These are phyloP conservation scores for Ataeniobius toweri DNA, from an alignment of 2,797 vertebrate species.

Conservation along the genomic window DNA sequence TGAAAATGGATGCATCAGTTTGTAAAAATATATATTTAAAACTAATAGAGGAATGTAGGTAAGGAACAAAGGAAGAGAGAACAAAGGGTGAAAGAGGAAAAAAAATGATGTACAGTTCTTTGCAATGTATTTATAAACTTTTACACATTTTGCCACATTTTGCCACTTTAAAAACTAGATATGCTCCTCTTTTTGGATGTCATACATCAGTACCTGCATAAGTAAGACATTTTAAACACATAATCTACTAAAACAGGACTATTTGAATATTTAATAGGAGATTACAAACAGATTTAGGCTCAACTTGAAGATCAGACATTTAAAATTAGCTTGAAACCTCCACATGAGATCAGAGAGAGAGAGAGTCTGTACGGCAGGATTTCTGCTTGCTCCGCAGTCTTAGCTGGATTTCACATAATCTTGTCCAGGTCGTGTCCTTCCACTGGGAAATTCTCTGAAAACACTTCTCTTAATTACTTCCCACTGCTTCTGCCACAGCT, in stretches of 20 bases:
- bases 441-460: constrained; percentile 75
- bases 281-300: constrained; percentile 29
- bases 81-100: no score
- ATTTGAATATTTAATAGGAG: constrained; percentile 36
- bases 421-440: constrained; percentile 69
- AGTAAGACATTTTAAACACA: constrained; percentile 10
- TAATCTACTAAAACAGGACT: constrained; percentile 13
- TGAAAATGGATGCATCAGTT: background rate
- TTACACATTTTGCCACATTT: no score
- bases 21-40: background rate
- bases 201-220: constrained; percentile 8
- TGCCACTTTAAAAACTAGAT: background rate
- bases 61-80: no score
- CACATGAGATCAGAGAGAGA: constrained; percentile 14
- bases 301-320: constrained; percentile 26
- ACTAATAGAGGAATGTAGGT: no score
- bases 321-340: constrained; percentile 20
- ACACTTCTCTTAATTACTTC: constrained; percentile 76
- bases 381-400: constrained; percentile 60
- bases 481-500: constrained; percentile 46
- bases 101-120: no score
- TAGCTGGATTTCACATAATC: constrained; percentile 72
- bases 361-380: constrained; percentile 16
- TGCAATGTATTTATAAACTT: no score
- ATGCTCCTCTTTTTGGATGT: constrained; percentile 4